These are phyloP conservation scores for Labeo rohita DNA, from an alignment of 2,113 vertebrate species.

Conservation along the genomic window DNA sequence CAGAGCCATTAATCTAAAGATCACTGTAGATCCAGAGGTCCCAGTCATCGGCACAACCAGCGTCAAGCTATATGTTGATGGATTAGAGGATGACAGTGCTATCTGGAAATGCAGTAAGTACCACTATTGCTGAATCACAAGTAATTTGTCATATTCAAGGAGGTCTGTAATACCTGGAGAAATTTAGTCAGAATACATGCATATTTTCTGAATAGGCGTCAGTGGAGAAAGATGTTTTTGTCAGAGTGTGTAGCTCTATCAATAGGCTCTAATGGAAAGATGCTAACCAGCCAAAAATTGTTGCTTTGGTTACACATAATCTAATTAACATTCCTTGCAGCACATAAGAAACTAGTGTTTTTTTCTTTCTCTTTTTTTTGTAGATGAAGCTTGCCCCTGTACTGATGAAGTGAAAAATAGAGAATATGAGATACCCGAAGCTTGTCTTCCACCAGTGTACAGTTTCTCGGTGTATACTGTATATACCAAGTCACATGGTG, in stretches of 20 bases:
- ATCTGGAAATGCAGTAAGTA: conserved; percentile 75
- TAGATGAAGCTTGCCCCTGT: conserved; percentile 71
- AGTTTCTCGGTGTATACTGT: conserved; percentile 64
- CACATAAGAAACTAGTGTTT: neutral
- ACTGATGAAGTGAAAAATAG: conserved; percentile 40
- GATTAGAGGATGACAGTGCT: conserved; percentile 53
- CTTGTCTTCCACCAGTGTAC: conserved; percentile 72
- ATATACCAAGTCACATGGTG: conserved; percentile 46
- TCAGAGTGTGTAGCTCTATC: neutral
- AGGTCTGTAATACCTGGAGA: neutral
- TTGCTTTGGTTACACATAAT: neutral
- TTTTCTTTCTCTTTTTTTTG: conserved; percentile 11
- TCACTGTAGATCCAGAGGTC: conserved; percentile 61
- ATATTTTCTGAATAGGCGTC: neutral
- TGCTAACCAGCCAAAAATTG: too few relatives aligned
- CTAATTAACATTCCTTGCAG: neutral
- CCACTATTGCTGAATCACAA: neutral
- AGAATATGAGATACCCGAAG: conserved; percentile 59
- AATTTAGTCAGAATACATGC: neutral
- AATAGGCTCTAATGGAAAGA: neutral
- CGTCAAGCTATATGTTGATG: conserved; percentile 60
- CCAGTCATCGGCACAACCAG: conserved; percentile 60
- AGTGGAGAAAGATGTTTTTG: neutral
- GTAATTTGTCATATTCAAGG: neutral
- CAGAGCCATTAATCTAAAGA: conserved; percentile 47